Percentiles rank a stretch among this genome's conserved stretches.
phyloP scores from a whole-genome alignment of 1,140 invertebrate genomes.

The Bombus impatiens region DNA sequence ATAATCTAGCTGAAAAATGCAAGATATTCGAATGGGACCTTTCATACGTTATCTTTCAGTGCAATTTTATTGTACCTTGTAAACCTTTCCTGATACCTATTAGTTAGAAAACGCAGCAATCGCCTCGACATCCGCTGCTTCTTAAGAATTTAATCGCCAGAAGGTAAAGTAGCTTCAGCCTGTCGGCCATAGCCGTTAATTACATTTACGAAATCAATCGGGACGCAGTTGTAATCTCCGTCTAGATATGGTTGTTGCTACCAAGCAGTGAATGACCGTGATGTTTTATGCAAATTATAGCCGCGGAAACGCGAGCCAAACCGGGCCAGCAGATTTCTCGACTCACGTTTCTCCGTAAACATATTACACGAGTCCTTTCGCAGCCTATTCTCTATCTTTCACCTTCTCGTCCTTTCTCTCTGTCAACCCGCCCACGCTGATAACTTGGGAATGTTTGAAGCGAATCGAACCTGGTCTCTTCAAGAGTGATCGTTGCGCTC shows the following conservation, averaged over 20 bases:
- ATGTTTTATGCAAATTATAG: constrained; percentile 78
- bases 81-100: background rate
- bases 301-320: constrained; percentile 40
- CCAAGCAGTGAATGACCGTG: constrained; percentile 61
- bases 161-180: background rate
- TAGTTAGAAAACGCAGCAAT: no score
- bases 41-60: background rate
- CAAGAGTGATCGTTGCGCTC: background rate
- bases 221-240: background rate
- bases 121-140: background rate
- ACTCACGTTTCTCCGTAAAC: constrained; percentile 46
- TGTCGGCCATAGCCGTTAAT: background rate
- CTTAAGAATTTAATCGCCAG: background rate
- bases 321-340: constrained; percentile 44
- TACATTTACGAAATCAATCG: constrained; percentile 6
- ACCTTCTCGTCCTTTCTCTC: constrained; percentile 40
- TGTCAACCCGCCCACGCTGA: constrained; percentile 54
- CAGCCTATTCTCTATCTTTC: constrained; percentile 35
- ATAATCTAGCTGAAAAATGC: background rate
- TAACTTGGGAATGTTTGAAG: constrained; percentile 40
- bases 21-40: background rate
- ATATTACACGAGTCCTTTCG: constrained; percentile 53
- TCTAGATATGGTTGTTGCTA: constrained; percentile 55
- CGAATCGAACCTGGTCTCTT: constrained; percentile 9
- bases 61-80: background rate